Conservation (phyloP, 2,113 vertebrate genomes). For the Sterrhoptilus dennistouni region DNA sequence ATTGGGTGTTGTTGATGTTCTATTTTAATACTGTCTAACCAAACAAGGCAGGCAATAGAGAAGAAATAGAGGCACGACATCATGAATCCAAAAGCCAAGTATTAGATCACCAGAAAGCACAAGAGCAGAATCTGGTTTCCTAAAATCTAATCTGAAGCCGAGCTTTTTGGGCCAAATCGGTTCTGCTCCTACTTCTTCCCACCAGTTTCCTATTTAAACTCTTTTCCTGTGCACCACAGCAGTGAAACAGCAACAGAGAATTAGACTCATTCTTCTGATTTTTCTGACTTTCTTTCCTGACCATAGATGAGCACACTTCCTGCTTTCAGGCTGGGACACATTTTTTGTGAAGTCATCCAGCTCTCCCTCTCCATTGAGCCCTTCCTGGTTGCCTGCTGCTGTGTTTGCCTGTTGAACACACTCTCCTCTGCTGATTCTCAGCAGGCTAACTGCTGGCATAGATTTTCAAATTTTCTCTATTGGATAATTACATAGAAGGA, state of each 20-base stretch:
- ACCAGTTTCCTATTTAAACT: background rate
- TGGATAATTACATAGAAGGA: background rate
- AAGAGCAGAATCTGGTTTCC: background rate
- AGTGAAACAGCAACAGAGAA: background rate
- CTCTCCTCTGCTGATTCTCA: background rate
- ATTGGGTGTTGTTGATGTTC: background rate
- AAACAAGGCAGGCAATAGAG: background rate
- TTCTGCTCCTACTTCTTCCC: background rate
- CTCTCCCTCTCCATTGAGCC: background rate
- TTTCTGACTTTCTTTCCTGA: background rate
- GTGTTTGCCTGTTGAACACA: background rate
- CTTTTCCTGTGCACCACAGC: background rate
- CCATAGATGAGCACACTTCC: background rate
- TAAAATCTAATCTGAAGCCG: background rate
- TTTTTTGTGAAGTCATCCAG: background rate
- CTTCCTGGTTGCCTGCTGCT: background rate
- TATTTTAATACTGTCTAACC: background rate
- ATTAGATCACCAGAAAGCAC: background rate
- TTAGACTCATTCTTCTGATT: background rate
- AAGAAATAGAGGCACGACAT: background rate
- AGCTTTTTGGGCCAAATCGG: background rate
- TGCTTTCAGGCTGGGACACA: background rate
- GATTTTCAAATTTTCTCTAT: background rate
- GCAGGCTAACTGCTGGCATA: background rate
- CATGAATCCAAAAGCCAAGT: background rate